Evolutionary conservation across 1,140 invertebrate species (phyloP), one percentile per base, ranked within the genome.

Genomic region (Orchestia grillus): DNA sequence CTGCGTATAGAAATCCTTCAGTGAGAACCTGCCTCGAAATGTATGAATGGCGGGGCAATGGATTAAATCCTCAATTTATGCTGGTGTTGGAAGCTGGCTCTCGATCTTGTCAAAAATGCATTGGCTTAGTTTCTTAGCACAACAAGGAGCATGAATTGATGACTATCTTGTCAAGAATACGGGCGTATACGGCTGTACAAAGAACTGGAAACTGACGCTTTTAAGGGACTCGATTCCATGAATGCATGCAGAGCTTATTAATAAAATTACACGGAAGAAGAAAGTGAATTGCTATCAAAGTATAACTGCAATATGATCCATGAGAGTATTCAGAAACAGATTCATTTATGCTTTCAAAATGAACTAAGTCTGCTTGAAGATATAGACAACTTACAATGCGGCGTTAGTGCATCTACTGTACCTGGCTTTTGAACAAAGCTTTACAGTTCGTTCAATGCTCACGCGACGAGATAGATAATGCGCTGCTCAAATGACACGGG

Each of bases 1-100:
- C 36, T 41, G n/a, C 88, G 88, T 90, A 90, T 90, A 90, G 88
- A 41, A 42, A 42, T 90, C 88, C 88, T 90, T 90, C 88, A 90
- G 42, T 90, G 88, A 44, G 15, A 90, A 44, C 41, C 88, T 15
- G 41, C 15, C 41, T 28, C 11, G 41, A 90, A 90, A 90, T 90
- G 41, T 42, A 90, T 90, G 88, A 90, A 90, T 90, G 62, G 62
- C 28, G 62, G 36, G 62, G 62, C 15, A 77, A 77, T 77, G 62
- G 62, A 77, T 77, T 36, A 77, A 77, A 77, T 77, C 62, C 62
- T 77, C 62, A 77, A 77, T 77, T 23, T 77, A 77, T 77, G 62
- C 62, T 77, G 62, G 62, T 36, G 62, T 77, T 77, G 62, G 36
- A 77, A 77, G 62, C 62, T 77, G 62, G 28, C 62, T 77, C 28